These are phyloP conservation scores for Mus caroli DNA, from an alignment of 2,797 vertebrate species.

Conservation along the genomic window DNA sequence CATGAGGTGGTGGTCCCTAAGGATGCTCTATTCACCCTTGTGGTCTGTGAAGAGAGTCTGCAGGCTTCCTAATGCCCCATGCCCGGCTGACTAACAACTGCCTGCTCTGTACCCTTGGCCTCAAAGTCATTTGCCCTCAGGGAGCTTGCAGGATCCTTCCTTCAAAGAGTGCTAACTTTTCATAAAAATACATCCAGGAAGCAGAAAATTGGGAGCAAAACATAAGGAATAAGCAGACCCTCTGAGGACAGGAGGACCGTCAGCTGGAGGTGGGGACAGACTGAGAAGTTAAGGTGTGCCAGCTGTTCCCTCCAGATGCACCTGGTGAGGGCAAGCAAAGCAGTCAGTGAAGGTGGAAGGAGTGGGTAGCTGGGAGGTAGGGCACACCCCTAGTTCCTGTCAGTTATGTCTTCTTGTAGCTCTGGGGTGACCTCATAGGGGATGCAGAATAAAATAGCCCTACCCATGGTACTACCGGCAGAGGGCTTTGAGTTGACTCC, in stretches of 20 bases:
- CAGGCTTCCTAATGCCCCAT: background rate
- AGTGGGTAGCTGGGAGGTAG: background rate
- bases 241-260: background rate
- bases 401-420: background rate
- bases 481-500: background rate
- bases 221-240: background rate
- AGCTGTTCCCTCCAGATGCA: background rate
- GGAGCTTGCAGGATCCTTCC: background rate
- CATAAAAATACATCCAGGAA: slow-evolving; percentile 5
- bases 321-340: background rate
- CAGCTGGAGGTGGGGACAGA: background rate
- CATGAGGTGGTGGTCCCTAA: background rate
- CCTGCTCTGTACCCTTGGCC: background rate
- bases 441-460: background rate
- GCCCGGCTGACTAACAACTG: background rate
- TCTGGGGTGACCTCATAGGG: background rate
- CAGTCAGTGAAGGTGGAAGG: background rate
- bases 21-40: background rate
- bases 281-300: background rate
- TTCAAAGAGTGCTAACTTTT: background rate
- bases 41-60: background rate
- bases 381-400: too few relatives aligned
- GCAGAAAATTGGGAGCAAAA: background rate
- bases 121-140: background rate
- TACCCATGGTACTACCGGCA: background rate